These are phyloP conservation scores for Ophraella communa DNA, from an alignment of 2,888 invertebrate genomes.

Conservation along the genomic window DNA sequence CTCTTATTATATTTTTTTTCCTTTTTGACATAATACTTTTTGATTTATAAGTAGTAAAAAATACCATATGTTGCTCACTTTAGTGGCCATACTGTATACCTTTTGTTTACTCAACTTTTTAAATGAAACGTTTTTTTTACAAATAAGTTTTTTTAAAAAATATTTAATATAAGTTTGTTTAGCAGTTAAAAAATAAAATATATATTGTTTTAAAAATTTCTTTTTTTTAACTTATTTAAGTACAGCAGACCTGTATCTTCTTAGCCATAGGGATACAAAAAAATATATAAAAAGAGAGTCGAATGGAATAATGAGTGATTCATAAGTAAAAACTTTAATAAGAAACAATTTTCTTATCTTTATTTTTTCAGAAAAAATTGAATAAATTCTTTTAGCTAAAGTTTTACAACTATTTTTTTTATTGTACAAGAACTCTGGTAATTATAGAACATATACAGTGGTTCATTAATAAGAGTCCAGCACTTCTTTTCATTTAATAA, in stretches of 20 bases:
- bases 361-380: too few species aligned
- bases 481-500: not conserved
- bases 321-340: not conserved
- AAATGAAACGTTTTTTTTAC: too few species aligned
- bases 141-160: too few species aligned
- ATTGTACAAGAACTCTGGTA: conserved; percentile 6
- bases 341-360: not conserved
- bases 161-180: too few species aligned
- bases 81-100: too few species aligned
- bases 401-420: not conserved
- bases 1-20: too few species aligned
- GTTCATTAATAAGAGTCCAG: not conserved
- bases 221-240: conserved; percentile 2
- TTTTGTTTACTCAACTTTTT: too few species aligned
- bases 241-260: conserved; percentile 1
- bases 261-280: conserved; percentile 6
- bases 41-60: too few species aligned
- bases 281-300: too few species aligned
- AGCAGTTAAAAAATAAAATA: not conserved
- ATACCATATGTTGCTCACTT: too few species aligned
- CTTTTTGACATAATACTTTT: too few species aligned
- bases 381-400: too few species aligned
- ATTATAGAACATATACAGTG: conserved; percentile 6
- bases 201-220: not conserved
- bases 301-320: not conserved